A percentile compares a stretch with the other conserved stretches of the same genome.
These are phyloP conservation scores for Nebria salina DNA, from an alignment of 2,888 invertebrate species.

Conservation along the genomic window DNA sequence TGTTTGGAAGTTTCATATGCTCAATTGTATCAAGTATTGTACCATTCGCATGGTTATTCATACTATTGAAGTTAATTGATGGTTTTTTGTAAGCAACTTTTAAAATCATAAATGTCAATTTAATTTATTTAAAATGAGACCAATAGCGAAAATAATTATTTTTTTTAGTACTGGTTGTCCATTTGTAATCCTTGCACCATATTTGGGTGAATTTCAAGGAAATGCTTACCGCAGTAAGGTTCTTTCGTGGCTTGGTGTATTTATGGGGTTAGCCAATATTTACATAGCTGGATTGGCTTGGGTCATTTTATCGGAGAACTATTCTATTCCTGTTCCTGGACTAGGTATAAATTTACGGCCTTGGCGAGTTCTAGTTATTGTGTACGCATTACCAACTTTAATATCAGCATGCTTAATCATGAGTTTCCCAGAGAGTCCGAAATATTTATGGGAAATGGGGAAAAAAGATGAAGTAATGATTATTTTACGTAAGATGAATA, in stretches of 20 bases:
- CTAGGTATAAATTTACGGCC: constrained; percentile 61
- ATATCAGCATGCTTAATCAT: constrained; percentile 54
- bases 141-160: not conserved
- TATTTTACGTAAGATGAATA: constrained; percentile 57
- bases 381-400: constrained; percentile 59
- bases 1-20: constrained; percentile 62
- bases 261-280: constrained; percentile 59
- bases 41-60: constrained; percentile 65
- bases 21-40: constrained; percentile 66
- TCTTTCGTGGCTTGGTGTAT: constrained; percentile 60
- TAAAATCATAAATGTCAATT: not conserved
- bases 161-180: constrained; percentile 61
- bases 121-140: not conserved
- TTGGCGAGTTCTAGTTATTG: constrained; percentile 59
- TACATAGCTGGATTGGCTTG: constrained; percentile 60
- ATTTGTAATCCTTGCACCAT: constrained; percentile 65
- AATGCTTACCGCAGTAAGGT: constrained; percentile 62
- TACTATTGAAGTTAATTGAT: constrained; percentile 64
- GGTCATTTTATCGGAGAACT: constrained; percentile 57
- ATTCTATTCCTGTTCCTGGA: constrained; percentile 62
- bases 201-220: constrained; percentile 66
- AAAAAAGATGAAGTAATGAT: constrained; percentile 56
- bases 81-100: constrained; percentile 64
- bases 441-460: constrained; percentile 58
- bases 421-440: constrained; percentile 61